Percentiles rank a stretch among this genome's conserved stretches.
phyloP scores from a whole-genome alignment of 2,888 invertebrate species.

The Agrotis exclamationis region DNA sequence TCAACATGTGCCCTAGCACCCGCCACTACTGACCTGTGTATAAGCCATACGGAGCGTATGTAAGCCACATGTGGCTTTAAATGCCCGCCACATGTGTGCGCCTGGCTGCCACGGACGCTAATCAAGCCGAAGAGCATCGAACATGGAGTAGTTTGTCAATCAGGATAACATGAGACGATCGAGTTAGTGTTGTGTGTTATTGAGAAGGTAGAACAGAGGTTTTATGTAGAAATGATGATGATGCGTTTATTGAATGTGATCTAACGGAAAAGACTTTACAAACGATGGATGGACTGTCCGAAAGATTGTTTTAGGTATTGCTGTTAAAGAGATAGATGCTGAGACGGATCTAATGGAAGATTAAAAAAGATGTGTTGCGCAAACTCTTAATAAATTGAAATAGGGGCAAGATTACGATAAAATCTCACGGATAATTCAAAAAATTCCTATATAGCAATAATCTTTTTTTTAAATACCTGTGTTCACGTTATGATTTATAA shows the following conservation, averaged over 20 bases:
- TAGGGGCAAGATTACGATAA: background rate
- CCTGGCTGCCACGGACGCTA: constrained; percentile 3
- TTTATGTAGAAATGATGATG: background rate
- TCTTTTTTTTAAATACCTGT: no score
- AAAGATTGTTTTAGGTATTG: no score
- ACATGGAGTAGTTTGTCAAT: constrained; percentile 10
- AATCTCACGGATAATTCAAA: background rate
- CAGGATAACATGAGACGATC: constrained; percentile 13
- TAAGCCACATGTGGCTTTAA: constrained; percentile 22
- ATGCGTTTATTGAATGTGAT: background rate
- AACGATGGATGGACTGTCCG: background rate
- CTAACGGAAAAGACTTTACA: background rate
- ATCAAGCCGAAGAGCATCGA: constrained; percentile 23
- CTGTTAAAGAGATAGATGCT: no score
- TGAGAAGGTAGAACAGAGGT: background rate
- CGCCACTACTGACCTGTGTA: background rate
- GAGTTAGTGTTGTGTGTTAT: constrained; percentile 6
- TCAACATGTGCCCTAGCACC: background rate
- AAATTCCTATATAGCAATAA: no score
- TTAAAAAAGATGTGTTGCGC: background rate
- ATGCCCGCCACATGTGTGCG: constrained; percentile 6
- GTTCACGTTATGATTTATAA: no score
- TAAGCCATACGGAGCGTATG: background rate
- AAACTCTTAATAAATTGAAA: background rate
- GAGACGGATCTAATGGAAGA: no score